These are phyloP conservation scores for Eidolon dupreanum DNA, from an alignment of 2,797 vertebrate species.

Conservation along the genomic window DNA sequence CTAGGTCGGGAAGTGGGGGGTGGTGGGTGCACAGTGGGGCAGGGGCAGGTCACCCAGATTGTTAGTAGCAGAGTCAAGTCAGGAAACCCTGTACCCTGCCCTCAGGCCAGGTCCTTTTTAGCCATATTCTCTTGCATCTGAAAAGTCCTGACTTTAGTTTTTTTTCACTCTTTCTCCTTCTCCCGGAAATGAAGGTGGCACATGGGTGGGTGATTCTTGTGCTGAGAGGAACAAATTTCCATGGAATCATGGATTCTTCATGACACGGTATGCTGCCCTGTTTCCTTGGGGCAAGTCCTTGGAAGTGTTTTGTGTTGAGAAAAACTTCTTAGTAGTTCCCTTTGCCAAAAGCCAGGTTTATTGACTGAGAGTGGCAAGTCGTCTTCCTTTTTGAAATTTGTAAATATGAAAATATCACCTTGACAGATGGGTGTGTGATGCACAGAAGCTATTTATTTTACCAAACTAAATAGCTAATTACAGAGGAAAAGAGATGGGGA, in stretches of 20 bases:
- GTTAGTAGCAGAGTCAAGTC: not conserved
- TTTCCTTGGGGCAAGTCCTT: not conserved
- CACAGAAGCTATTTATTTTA: not conserved
- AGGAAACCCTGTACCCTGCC: not conserved
- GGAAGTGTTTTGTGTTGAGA: not conserved
- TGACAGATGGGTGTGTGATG: not conserved
- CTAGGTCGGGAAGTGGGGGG: not conserved
- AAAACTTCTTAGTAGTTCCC: not conserved
- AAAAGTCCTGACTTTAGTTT: not conserved
- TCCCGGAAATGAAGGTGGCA: not conserved
- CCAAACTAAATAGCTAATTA: not conserved
- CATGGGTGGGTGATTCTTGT: not conserved
- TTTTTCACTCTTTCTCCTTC: not conserved
- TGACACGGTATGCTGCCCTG: not conserved
- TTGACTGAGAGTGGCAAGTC: not conserved
- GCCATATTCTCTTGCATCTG: not conserved
- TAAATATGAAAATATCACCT: constrained; percentile 40
- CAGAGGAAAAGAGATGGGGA: not conserved
- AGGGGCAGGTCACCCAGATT: not conserved
- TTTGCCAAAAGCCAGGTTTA: not conserved
- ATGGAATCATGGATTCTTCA: not conserved
- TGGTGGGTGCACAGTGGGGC: accelerated
- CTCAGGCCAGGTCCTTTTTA: not conserved
- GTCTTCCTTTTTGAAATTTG: constrained; percentile 32
- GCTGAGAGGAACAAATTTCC: not conserved